Evolutionary conservation across 2,113 vertebrate genomes (phyloP).

Genomic region (Syngnathus scovelli): DNA sequence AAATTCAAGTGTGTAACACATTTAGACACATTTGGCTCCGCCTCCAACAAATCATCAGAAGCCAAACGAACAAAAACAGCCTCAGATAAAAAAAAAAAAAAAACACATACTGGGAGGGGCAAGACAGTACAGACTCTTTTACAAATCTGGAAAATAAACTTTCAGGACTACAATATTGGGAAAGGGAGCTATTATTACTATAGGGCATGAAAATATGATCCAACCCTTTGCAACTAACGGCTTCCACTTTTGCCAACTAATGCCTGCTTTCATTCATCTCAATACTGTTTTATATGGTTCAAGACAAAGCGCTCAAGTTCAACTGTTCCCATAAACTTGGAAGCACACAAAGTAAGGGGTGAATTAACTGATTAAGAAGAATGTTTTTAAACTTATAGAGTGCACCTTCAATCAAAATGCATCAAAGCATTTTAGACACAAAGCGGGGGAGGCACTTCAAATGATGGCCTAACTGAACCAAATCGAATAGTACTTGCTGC

Average conservation of each 20-base stretch:
- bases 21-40: constrained; percentile 29
- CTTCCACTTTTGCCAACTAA: too few relatives aligned
- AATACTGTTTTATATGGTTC: too few relatives aligned
- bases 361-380: background rate
- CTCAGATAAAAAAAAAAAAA: too few relatives aligned
- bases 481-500: constrained; percentile 21
- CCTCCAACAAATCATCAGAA: constrained; percentile 15
- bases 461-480: constrained; percentile 23
- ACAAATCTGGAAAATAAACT: constrained; percentile 14
- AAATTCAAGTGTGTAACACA: constrained; percentile 31
- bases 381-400: background rate
- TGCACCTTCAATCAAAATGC: constrained; percentile 17
- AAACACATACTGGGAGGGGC: background rate
- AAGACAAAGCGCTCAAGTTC: too few relatives aligned
- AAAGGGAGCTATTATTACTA: background rate
- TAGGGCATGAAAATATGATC: background rate
- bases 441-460: constrained; percentile 25
- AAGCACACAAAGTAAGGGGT: background rate
- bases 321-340: background rate
- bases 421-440: constrained; percentile 10
- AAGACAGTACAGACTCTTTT: background rate
- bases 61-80: constrained; percentile 15
- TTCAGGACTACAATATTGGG: background rate
- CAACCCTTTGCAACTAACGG: background rate
- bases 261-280: too few relatives aligned